Evolutionary conservation across 2,888 invertebrate species (phyloP), one percentile per base, ranked within the genome.

Genomic region (Auanema sp.): DNA sequence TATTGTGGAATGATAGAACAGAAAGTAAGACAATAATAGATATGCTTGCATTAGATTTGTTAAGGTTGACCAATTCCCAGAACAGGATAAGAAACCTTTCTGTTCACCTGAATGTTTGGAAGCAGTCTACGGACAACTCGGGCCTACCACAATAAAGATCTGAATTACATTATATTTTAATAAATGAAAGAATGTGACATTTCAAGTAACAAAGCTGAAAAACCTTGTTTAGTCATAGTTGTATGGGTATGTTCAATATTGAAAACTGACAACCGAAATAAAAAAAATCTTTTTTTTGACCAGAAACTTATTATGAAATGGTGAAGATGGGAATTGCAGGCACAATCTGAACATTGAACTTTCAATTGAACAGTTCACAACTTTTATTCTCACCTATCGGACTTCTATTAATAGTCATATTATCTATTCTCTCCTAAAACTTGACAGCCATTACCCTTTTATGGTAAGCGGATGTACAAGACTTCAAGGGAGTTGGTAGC

Each of bases 1-100:
- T 60, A 71, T 53, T 80, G 79, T 65, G 79, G 80, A 53, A 80
- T 80, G 80, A 57, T 80, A 3, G 80, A 80, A 65, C 79, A 79
- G 47, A 68, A 71, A 56, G 65, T 71, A 44, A 11, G 8, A 23
- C 16, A 47, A 53, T 47, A 42, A 44, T 5, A 49, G 24, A 16
- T 8, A 50, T 5, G 54, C 16, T 16, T 52, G 6, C n/a, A 25
- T 6, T 6, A 6, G 16, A 25, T 18, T 52, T 47, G 47, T 67
- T 58, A 60, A 66, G 60, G 60, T 54, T 33, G 53, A 60, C 12
- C 75, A 76, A 60, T 76, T 76, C 57, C 68, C 70, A 6, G 49
- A 41, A n/a, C 53, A 61, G n/a, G 61, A 65, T 16, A 66, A 65
- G 12, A 57, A 65, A 42, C 61, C 51, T 0, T 74, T 72, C 50